Percentiles rank a stretch among this genome's conserved stretches.
Conservation (phyloP, 2,888 invertebrate species). For the Hemithea aestivaria region DNA sequence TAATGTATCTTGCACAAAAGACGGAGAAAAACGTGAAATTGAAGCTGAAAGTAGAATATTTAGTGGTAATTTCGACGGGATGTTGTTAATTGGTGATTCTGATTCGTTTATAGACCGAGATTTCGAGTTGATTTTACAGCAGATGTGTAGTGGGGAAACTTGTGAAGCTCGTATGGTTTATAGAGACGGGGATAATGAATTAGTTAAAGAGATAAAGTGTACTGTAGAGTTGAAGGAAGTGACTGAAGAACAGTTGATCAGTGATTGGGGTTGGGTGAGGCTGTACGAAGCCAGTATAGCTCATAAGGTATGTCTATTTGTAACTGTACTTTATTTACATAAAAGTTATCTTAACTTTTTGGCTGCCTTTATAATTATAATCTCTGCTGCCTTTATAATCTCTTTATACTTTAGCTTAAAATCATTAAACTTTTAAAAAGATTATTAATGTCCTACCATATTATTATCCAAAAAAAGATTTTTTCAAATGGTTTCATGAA, state of each 20-base stretch:
- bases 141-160: constrained; percentile 73
- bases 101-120: constrained; percentile 71
- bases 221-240: constrained; percentile 61
- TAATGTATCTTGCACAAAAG: constrained; percentile 49
- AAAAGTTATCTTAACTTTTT: too few species aligned
- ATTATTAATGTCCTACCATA: too few species aligned
- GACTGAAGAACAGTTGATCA: constrained; percentile 68
- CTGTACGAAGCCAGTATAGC: constrained; percentile 69
- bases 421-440: too few species aligned
- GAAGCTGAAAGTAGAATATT: constrained; percentile 56
- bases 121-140: constrained; percentile 73
- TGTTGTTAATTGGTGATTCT: constrained; percentile 69
- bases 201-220: constrained; percentile 57
- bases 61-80: constrained; percentile 57
- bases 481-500: too few species aligned
- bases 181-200: constrained; percentile 41
- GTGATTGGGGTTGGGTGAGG: constrained; percentile 78
- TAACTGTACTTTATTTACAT: neutral
- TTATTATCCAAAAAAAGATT: too few species aligned
- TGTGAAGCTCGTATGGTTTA: constrained; percentile 60
- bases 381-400: too few species aligned
- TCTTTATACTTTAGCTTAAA: too few species aligned
- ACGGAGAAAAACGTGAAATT: constrained; percentile 44
- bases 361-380: too few species aligned
- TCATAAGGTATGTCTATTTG: constrained; percentile 58